Percentiles rank a stretch among this genome's conserved stretches.
Evolutionary conservation across 35 echinoderm and acorn worm species (phyloP).

Genomic region (Heliocidaris tuberculata): DNA sequence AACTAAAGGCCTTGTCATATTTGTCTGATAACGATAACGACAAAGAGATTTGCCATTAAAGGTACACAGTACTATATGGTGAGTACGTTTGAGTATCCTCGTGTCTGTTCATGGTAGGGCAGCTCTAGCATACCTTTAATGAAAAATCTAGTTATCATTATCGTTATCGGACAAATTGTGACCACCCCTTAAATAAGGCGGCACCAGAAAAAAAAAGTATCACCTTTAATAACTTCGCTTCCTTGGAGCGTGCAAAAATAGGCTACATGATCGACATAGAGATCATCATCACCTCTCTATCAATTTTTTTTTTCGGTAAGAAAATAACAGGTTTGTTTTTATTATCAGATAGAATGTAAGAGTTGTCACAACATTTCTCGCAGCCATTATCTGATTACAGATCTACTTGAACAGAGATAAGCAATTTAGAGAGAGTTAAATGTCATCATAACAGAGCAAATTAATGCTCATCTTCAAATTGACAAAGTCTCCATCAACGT

Average conservation of each 20-base stretch:
- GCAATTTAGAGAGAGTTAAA: not conserved
- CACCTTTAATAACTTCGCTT: not conserved
- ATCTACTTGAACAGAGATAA: not conserved
- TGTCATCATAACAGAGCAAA: constrained; percentile 3
- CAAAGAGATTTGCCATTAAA: not conserved
- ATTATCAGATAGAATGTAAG: not conserved
- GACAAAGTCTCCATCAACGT: too few relatives aligned
- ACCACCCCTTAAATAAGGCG: not conserved
- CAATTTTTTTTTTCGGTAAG: not conserved
- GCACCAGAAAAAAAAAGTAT: not conserved
- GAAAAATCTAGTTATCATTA: not conserved
- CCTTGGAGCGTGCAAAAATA: not conserved
- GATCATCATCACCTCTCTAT: not conserved
- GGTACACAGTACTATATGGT: not conserved
- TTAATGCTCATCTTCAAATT: not conserved
- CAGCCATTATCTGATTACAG: not conserved
- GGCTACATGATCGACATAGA: not conserved
- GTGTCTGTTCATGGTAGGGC: too few relatives aligned
- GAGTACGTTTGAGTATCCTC: too few relatives aligned
- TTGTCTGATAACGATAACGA: not conserved
- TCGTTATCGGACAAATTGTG: too few relatives aligned
- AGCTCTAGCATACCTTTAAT: not conserved
- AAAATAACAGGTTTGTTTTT: not conserved
- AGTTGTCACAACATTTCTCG: not conserved
- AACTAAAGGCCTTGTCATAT: not conserved